A percentile compares a stretch with the other conserved stretches of the same genome.
Conservation (phyloP, 2,888 invertebrate species). For the Mythimna albipuncta region DNA sequence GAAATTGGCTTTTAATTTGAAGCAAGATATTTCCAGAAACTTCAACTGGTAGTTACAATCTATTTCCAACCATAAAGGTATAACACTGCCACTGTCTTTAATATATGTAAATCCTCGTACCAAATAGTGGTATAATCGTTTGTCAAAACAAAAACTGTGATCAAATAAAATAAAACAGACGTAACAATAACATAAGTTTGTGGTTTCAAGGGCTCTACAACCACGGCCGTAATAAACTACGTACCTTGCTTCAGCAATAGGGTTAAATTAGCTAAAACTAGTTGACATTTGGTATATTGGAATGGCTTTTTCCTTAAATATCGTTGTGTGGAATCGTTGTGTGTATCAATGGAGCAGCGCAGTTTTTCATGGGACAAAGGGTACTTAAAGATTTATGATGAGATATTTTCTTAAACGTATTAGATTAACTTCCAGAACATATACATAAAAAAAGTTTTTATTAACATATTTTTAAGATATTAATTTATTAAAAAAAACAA, state of each 20-base stretch:
- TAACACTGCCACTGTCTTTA: background rate
- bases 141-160: constrained; percentile 54
- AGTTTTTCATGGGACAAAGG: background rate
- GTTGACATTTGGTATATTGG: constrained; percentile 9
- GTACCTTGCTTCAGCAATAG: constrained; percentile 24
- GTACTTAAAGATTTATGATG: background rate
- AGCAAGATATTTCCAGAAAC: background rate
- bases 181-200: constrained; percentile 49
- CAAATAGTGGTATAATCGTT: constrained; percentile 18
- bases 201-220: constrained; percentile 33
- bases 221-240: constrained; percentile 39
- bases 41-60: background rate
- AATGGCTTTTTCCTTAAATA: background rate
- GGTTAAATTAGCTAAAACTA: constrained; percentile 37
- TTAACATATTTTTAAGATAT: too few relatives aligned
- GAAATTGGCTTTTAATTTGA: background rate
- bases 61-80: background rate
- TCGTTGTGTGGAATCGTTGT: background rate
- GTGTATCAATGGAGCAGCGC: background rate
- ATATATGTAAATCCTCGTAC: constrained; percentile 6
- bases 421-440: too few relatives aligned
- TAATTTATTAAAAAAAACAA: too few relatives aligned
- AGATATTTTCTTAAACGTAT: too few relatives aligned
- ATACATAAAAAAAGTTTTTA: too few relatives aligned
- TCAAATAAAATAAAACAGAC: constrained; percentile 43